A percentile compares a stretch with the other conserved stretches of the same genome.
These are phyloP conservation scores for Lateolabrax maculatus DNA, from an alignment of 2,797 vertebrate genomes.

Conservation along the genomic window DNA sequence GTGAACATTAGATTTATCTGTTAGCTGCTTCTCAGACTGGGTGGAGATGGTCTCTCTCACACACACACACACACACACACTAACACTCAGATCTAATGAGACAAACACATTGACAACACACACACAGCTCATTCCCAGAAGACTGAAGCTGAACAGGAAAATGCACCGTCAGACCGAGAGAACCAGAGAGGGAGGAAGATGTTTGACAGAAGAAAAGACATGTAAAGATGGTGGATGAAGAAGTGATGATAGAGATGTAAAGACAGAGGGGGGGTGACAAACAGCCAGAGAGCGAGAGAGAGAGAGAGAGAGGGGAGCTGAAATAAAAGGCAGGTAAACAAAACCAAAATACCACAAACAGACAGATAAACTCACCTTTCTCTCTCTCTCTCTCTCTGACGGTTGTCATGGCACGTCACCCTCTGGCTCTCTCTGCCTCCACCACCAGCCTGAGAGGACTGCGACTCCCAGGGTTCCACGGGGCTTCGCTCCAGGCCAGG, in stretches of 20 bases:
- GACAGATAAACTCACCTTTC: slow-evolving; percentile 62
- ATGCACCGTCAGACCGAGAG: slow-evolving; percentile 24
- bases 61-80: slow-evolving; percentile 27
- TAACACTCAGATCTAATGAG: slow-evolving; percentile 16
- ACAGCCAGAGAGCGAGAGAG: not conserved
- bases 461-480: slow-evolving; percentile 62
- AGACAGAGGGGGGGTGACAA: not conserved
- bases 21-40: slow-evolving; percentile 31
- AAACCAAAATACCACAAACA: not conserved
- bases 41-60: slow-evolving; percentile 33
- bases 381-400: slow-evolving; percentile 35
- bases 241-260: slow-evolving; percentile 19
- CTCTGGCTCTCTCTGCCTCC: slow-evolving; percentile 28
- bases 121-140: slow-evolving; percentile 13
- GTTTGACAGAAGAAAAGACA: slow-evolving; percentile 12
- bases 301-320: not conserved
- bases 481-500: not conserved
- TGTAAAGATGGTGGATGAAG: slow-evolving; percentile 35
- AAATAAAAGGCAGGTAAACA: slow-evolving; percentile 17
- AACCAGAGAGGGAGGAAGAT: not conserved
- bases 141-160: slow-evolving; percentile 30
- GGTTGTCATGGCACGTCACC: slow-evolving; percentile 60
- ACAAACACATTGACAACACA: slow-evolving; percentile 25
- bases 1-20: slow-evolving; percentile 15
- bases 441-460: slow-evolving; percentile 26